These are phyloP conservation scores for Sus scrofa DNA, from an alignment of 2,113 vertebrate genomes.

Conservation along the genomic window T2T-Sscrofa CM000814.6:11024501-11025000, in stretches of 20 bases:
- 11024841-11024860: accelerated
- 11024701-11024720: not conserved
- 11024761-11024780: too few relatives aligned
- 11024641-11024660: not conserved
- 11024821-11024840: not conserved
- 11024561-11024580: not conserved
- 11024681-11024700: not conserved
- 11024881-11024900: not conserved
- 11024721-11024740: not conserved
- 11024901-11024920: not conserved
- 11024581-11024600: not conserved
- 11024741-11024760: not conserved
- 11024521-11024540: not conserved
- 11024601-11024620: not conserved
- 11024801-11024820: not conserved
- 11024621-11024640: not conserved
- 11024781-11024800: not conserved
- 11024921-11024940: accelerated
- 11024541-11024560: not conserved
- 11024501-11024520: not conserved
- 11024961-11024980: not conserved
- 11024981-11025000: not conserved
- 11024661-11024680: accelerated
- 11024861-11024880: accelerated
- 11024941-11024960: not conserved